A percentile compares a stretch with the other conserved stretches of the same genome.
phyloP scores from a whole-genome alignment of 2,888 invertebrate species.

The Rhingia rostrata region DNA sequence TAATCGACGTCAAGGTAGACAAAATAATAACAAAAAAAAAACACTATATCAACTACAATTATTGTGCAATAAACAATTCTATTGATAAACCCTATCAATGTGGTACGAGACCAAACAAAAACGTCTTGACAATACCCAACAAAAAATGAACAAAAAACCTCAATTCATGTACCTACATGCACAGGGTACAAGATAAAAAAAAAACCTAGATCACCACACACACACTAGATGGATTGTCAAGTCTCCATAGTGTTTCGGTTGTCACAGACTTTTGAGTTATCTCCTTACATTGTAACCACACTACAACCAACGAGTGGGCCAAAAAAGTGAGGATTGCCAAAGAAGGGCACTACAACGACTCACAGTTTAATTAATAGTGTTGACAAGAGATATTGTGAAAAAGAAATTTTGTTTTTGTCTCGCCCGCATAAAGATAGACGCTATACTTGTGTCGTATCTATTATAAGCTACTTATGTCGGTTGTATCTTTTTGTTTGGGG shows the following conservation, averaged over 20 bases:
- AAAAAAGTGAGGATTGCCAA: neutral
- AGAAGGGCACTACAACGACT: neutral
- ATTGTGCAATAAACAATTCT: neutral
- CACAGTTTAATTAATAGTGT: slow-evolving; percentile 1
- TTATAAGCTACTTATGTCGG: neutral
- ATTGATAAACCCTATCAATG: neutral
- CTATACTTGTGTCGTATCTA: neutral
- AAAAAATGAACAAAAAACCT: neutral
- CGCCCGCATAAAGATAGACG: neutral
- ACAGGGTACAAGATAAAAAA: neutral
- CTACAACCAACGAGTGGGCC: neutral
- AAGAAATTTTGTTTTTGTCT: neutral
- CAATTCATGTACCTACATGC: neutral
- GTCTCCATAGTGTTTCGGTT: neutral
- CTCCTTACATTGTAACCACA: slow-evolving; percentile 2
- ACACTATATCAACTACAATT: neutral
- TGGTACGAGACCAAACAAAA: neutral
- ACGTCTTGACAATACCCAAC: neutral
- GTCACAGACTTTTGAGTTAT: slow-evolving; percentile 2
- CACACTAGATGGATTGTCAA: neutral
- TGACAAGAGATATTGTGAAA: neutral
- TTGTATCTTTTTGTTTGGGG: neutral
- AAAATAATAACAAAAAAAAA: neutral
- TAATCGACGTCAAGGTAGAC: neutral
- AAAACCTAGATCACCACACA: neutral